Percentiles rank a stretch among this genome's conserved stretches.
phyloP scores from a whole-genome alignment of 1,140 invertebrate genomes.

The Phymorhynchus buccinoides region DNA sequence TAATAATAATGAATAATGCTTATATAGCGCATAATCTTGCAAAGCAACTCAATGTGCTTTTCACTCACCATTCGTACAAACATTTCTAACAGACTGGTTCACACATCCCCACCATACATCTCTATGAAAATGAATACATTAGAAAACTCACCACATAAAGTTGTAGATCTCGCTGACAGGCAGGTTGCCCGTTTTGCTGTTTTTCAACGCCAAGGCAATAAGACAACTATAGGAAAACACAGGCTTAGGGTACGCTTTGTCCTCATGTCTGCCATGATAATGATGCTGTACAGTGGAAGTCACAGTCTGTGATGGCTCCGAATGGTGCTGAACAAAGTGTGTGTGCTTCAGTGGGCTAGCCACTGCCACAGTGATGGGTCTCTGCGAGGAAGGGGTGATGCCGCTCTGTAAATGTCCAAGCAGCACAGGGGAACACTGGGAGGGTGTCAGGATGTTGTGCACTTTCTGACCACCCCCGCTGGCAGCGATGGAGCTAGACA shows the following conservation, averaged over 20 bases:
- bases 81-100: too few species aligned
- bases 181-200: slow-evolving; percentile 92
- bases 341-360: slow-evolving; percentile 44
- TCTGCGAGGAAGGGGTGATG: slow-evolving; percentile 41
- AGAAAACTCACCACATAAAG: slow-evolving; percentile 92
- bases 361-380: slow-evolving; percentile 29
- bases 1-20: too few species aligned
- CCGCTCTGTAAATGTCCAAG: slow-evolving; percentile 64
- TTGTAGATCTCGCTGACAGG: slow-evolving; percentile 99
- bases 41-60: too few species aligned
- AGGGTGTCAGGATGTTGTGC: slow-evolving; percentile 54
- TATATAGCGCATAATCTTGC: too few species aligned
- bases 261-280: slow-evolving; percentile 60
- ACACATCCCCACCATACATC: too few species aligned
- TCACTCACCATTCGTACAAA: too few species aligned
- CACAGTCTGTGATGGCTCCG: slow-evolving; percentile 49
- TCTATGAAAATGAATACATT: too few species aligned
- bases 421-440: slow-evolving; percentile 61
- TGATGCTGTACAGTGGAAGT: slow-evolving; percentile 43
- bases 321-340: slow-evolving; percentile 36
- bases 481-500: slow-evolving; percentile 46
- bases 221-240: slow-evolving; percentile 98
- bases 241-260: slow-evolving; percentile 91
- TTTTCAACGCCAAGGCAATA: slow-evolving; percentile 97
- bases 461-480: slow-evolving; percentile 40